Evolutionary conservation across 2,888 invertebrate genomes (phyloP).

Genomic region (Monoplex corrugatus): DNA sequence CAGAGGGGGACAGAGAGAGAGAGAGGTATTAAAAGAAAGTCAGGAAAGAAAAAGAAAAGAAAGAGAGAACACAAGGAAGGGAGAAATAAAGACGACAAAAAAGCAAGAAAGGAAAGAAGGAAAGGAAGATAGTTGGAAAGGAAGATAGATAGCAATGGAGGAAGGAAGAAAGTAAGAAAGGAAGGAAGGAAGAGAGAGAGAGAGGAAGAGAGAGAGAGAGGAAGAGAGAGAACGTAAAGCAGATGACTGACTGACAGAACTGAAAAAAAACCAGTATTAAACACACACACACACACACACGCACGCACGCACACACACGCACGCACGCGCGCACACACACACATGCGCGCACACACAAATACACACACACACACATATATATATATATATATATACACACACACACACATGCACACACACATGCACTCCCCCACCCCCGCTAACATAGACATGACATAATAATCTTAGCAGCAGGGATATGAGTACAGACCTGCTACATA

Average conservation of each 20-base stretch:
- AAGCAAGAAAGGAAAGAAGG: not conserved
- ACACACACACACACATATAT: constrained; percentile 7
- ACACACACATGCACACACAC: not conserved
- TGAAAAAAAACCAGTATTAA: not conserved
- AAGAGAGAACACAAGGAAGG: not conserved
- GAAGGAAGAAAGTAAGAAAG: too few relatives aligned
- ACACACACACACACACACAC: constrained; percentile 25
- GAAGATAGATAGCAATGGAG: not conserved
- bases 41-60: not conserved
- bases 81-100: not conserved
- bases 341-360: not conserved
- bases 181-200: not conserved
- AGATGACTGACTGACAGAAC: not conserved
- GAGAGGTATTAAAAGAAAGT: not conserved
- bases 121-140: not conserved
- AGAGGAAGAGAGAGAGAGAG: constrained; percentile 7
- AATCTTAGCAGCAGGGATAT: too few relatives aligned
- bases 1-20: not conserved
- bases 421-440: too few relatives aligned
- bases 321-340: constrained; percentile 8
- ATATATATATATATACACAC: not conserved
- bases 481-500: too few relatives aligned
- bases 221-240: not conserved
- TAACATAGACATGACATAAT: too few relatives aligned
- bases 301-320: constrained; percentile 6